A percentile compares a stretch with the other conserved stretches of the same genome.
Conservation (phyloP, 2,113 vertebrate species). For the Mungos mungo region DNA sequence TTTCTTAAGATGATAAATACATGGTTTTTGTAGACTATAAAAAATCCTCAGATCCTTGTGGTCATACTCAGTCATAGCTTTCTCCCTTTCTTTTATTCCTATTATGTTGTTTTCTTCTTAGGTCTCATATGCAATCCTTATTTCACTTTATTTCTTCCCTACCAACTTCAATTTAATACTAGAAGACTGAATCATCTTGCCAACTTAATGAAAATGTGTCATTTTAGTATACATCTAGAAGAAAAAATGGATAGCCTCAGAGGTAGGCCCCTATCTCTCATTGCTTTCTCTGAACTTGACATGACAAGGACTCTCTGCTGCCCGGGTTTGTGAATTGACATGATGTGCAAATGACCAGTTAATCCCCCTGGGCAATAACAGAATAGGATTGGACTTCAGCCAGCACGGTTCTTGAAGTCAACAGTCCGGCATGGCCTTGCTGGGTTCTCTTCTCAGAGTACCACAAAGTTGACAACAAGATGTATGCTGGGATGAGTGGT, state of each 20-base stretch:
- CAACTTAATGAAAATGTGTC: slow-evolving; percentile 1
- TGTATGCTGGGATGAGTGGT: not conserved
- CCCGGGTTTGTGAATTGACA: not conserved
- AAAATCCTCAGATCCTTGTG: not conserved
- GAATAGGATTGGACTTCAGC: not conserved
- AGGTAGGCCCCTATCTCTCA: not conserved
- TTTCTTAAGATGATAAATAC: not conserved
- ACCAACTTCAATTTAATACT: not conserved
- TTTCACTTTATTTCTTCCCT: not conserved
- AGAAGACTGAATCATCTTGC: not conserved
- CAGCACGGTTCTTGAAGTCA: not conserved
- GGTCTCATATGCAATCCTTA: not conserved
- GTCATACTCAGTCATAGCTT: not conserved
- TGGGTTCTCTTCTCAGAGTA: not conserved
- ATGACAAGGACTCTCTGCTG: not conserved
- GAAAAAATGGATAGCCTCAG: not conserved
- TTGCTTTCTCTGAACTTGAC: not conserved
- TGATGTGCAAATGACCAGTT: not conserved
- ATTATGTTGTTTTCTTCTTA: not conserved
- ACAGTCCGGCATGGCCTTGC: not conserved
- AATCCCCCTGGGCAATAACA: not conserved
- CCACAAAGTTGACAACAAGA: not conserved
- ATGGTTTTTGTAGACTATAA: not conserved
- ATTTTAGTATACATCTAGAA: not conserved
- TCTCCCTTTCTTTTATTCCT: not conserved